These are phyloP conservation scores for Craseonycteris thonglongyai DNA, from an alignment of 2,113 vertebrate species.

Conservation along the genomic window DNA sequence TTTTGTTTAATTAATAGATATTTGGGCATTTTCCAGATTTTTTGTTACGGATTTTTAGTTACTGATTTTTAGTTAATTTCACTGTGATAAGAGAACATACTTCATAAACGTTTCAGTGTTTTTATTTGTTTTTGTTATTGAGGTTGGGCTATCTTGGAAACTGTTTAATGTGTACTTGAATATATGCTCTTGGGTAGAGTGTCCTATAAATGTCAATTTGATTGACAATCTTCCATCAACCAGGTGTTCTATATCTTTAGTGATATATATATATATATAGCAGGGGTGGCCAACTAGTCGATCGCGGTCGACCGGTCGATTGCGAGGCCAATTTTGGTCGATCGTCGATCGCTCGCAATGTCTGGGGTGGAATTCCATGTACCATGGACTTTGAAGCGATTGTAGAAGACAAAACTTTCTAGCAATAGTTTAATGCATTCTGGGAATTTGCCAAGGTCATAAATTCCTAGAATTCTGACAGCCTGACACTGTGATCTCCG, in stretches of 20 bases:
- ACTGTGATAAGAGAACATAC: neutral
- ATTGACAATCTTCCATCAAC: neutral
- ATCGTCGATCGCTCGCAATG: too few relatives aligned
- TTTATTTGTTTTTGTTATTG: neutral
- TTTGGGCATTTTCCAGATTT: neutral
- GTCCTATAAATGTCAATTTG: neutral
- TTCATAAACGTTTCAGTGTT: neutral
- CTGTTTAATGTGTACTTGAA: neutral
- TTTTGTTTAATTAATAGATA: neutral
- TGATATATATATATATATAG: too few relatives aligned
- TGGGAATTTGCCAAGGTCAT: too few relatives aligned
- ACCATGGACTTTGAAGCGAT: too few relatives aligned
- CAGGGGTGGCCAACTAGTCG: too few relatives aligned
- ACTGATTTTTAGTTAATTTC: neutral
- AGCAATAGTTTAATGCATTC: too few relatives aligned
- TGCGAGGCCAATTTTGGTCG: too few relatives aligned
- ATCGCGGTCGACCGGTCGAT: too few relatives aligned
- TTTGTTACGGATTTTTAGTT: neutral
- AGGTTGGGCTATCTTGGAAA: neutral
- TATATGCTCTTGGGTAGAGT: neutral
- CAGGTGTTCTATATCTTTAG: neutral
- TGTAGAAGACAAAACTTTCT: too few relatives aligned
- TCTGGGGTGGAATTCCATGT: too few relatives aligned
- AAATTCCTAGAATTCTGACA: too few relatives aligned
- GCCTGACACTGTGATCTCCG: too few relatives aligned